Conservation (phyloP, 2,113 vertebrate species). For the Caretta caretta region DNA sequence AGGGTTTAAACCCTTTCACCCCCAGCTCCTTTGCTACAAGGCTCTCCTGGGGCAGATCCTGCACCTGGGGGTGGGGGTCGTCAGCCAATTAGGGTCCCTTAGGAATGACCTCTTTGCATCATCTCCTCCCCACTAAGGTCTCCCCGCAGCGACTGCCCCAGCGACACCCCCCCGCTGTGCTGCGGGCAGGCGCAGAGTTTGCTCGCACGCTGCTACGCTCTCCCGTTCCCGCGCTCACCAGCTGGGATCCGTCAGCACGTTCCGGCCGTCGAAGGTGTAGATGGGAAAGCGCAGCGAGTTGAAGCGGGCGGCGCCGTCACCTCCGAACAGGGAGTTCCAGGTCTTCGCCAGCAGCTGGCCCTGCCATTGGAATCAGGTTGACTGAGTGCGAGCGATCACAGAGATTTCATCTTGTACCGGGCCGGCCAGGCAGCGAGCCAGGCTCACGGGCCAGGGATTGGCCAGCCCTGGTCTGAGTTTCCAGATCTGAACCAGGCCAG, state of each 20-base stretch:
- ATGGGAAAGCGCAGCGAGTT: neutral
- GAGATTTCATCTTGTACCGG: neutral
- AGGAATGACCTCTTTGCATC: neutral
- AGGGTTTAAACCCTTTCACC: neutral
- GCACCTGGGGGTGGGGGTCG: rapidly evolving
- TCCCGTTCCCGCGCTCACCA: neutral
- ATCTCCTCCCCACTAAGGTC: neutral
- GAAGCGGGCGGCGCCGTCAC: neutral
- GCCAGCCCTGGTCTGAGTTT: too few species aligned
- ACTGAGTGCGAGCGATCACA: neutral
- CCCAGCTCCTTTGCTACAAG: neutral
- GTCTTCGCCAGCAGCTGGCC: slow-evolving; percentile 66
- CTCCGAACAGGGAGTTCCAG: slow-evolving; percentile 68
- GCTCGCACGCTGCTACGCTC: neutral
- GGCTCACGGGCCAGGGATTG: neutral
- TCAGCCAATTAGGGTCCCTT: neutral
- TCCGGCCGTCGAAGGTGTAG: slow-evolving; percentile 61
- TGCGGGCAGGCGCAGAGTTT: neutral
- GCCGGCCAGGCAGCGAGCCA: neutral
- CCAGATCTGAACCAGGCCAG: neutral
- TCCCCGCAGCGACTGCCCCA: neutral
- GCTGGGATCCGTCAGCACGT: slow-evolving; percentile 41
- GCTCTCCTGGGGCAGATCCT: neutral
- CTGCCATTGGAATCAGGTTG: neutral
- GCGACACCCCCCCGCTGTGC: neutral